Evolutionary conservation across 2,113 vertebrate genomes (phyloP), one percentile per base, ranked within the genome.

Genomic region (Antigone vipio): DNA sequence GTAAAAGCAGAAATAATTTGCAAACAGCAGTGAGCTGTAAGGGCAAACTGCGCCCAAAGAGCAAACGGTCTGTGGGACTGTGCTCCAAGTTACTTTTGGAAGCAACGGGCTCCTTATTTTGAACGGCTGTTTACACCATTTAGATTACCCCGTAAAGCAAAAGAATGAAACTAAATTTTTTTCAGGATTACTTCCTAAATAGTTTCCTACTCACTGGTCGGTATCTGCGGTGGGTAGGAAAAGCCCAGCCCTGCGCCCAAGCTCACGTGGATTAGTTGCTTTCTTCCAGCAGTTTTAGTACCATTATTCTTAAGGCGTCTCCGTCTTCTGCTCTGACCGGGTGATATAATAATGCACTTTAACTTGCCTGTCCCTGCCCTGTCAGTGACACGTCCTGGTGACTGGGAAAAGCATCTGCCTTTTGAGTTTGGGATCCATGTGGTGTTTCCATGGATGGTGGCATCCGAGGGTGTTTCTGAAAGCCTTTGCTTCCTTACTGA

Each of bases 261-360:
- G 44, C 52, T 69, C 52, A 13, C 49, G 21, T 21, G 49, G 53
- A 53, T 76, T 34, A 71, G 64, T 63, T 45, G 9, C n/a, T 89
- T 26, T 29, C 64, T 84, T 85, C 76, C 49, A 15, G 69, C 24
- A 56, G 15, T 32, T 89, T 40, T 32, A 19, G 16, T 27, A 26
- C 14, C 23, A 0, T 50, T 23, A 4, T 55, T 77, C 42, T 52
- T 38, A 7, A 45, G 24, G 14, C 47, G 27, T 88, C 68, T 71
- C 49, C n/a, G 3, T 56, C 22, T 58, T 19, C 44, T 45, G 20
- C 85, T 84, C 75, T 52, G 62, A 27, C 35, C 2, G 5, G 38
- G 72, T 79, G 91, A 49, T 49, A 56, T 6, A 52, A 53, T 5
- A 32, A 87, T 58, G 95, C 95, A 97, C 96, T 96, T 95, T 87